These are phyloP conservation scores for Heliconius hewitsoni DNA, from an alignment of 1,140 invertebrate genomes.

Conservation along the genomic window DNA sequence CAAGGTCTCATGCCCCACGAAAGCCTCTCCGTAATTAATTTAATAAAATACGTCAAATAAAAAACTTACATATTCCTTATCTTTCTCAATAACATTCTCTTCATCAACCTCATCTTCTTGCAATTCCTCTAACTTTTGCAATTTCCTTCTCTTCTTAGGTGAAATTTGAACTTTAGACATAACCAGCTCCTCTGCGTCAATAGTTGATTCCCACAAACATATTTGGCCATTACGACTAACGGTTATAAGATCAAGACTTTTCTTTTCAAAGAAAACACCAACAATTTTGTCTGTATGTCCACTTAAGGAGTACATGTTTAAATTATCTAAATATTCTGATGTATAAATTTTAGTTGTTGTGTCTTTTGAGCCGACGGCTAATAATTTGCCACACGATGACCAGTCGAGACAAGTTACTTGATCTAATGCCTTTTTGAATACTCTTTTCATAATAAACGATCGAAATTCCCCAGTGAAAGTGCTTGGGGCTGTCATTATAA, in stretches of 20 bases:
- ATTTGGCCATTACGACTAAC: slow-evolving; percentile 87
- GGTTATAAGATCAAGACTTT: slow-evolving; percentile 91
- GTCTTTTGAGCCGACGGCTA: slow-evolving; percentile 94
- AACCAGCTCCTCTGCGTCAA: slow-evolving; percentile 85
- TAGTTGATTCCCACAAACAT: slow-evolving; percentile 93
- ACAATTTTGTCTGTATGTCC: slow-evolving; percentile 92
- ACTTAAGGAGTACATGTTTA: slow-evolving; percentile 87
- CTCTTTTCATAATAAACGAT: slow-evolving; percentile 92
- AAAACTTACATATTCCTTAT: slow-evolving; percentile 52
- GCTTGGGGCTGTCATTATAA: slow-evolving; percentile 93
- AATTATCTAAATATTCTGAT: slow-evolving; percentile 88
- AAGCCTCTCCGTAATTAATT: not conserved
- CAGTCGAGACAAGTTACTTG: slow-evolving; percentile 93
- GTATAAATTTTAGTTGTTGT: slow-evolving; percentile 91
- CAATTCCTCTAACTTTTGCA: slow-evolving; percentile 67
- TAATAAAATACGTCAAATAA: not conserved
- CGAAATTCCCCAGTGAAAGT: slow-evolving; percentile 90
- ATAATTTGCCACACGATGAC: slow-evolving; percentile 93
- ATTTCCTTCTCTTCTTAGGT: slow-evolving; percentile 70
- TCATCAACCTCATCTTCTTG: slow-evolving; percentile 85
- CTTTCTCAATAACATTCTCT: slow-evolving; percentile 76
- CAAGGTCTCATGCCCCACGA: too few species aligned
- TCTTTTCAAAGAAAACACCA: slow-evolving; percentile 92
- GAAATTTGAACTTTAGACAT: slow-evolving; percentile 72
- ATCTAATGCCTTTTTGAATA: slow-evolving; percentile 90